phyloP scores from a whole-genome alignment of 2,888 invertebrate genomes.

The Tortrix viridana region DNA sequence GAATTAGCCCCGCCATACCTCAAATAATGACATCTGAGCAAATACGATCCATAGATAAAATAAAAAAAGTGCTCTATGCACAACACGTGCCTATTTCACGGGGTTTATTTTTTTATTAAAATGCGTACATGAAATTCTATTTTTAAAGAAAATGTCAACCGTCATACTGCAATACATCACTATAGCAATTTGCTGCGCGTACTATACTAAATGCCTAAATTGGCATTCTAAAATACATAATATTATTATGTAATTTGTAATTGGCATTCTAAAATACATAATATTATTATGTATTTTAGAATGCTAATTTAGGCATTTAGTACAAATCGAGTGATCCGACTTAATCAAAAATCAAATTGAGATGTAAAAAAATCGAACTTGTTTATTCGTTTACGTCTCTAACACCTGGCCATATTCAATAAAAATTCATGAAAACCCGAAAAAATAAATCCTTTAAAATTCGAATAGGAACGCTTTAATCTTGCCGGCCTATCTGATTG shows the following conservation, averaged over 20 bases:
- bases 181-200: not conserved
- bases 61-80: conserved; percentile 35
- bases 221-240: too few relatives aligned
- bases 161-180: not conserved
- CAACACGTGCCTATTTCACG: conserved; percentile 22
- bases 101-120: not conserved
- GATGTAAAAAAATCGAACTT: not conserved
- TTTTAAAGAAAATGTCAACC: not conserved
- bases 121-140: not conserved
- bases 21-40: conserved; percentile 70
- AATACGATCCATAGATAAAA: conserved; percentile 50
- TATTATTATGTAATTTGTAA: too few relatives aligned
- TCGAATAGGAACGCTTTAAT: conserved; percentile 74
- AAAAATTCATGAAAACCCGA: conserved; percentile 33
- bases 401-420: conserved; percentile 29
- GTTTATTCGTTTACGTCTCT: conserved; percentile 20
- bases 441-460: conserved; percentile 62
- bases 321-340: too few relatives aligned
- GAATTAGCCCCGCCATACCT: conserved; percentile 57
- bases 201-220: too few relatives aligned
- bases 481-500: conserved; percentile 76
- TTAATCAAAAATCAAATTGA: too few relatives aligned
- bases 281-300: too few relatives aligned
- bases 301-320: too few relatives aligned
- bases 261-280: too few relatives aligned